Percentiles rank a stretch among this genome's conserved stretches.
Evolutionary conservation across 2,113 vertebrate genomes (phyloP).

Genomic region (Zeus faber): DNA sequence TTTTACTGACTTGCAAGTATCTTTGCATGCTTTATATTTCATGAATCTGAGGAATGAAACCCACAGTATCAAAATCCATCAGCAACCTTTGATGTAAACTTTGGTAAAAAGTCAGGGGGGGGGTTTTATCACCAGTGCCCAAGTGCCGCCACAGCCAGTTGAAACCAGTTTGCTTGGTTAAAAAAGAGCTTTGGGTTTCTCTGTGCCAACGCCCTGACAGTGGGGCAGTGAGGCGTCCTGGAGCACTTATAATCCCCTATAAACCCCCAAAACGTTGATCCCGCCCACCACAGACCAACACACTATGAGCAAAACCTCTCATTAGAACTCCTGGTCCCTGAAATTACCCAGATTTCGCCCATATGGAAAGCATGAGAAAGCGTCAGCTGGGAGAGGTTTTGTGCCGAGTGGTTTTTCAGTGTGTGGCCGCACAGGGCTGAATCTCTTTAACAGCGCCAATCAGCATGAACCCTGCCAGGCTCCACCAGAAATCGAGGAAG

Average conservation of each 20-base stretch:
- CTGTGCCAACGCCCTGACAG: constrained; percentile 65
- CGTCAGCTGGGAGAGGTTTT: constrained; percentile 56
- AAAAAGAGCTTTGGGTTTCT: constrained; percentile 50
- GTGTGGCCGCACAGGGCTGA: constrained; percentile 61
- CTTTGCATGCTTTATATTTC: not conserved
- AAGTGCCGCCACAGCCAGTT: constrained; percentile 42
- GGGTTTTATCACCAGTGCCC: constrained; percentile 7
- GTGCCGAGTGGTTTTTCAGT: constrained; percentile 60
- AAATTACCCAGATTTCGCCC: constrained; percentile 69
- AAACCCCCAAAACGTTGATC: constrained; percentile 63
- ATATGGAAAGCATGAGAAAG: constrained; percentile 70
- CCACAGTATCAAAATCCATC: constrained; percentile 8
- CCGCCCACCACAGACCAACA: constrained; percentile 71
- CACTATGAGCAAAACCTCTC: constrained; percentile 68
- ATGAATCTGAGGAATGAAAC: not conserved
- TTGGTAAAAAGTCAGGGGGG: constrained; percentile 13
- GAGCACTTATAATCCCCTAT: constrained; percentile 58
- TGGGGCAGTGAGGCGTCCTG: constrained; percentile 54
- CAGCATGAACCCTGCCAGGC: constrained; percentile 43
- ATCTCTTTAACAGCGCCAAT: constrained; percentile 59
- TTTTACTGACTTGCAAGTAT: not conserved
- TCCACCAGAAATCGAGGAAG: constrained; percentile 41
- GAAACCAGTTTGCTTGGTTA: constrained; percentile 52
- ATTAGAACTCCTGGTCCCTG: constrained; percentile 67
- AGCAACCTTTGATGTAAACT: constrained; percentile 22